These are phyloP conservation scores for Strix occidentalis DNA, from an alignment of 2,797 vertebrate genomes.

Conservation along the genomic window DNA sequence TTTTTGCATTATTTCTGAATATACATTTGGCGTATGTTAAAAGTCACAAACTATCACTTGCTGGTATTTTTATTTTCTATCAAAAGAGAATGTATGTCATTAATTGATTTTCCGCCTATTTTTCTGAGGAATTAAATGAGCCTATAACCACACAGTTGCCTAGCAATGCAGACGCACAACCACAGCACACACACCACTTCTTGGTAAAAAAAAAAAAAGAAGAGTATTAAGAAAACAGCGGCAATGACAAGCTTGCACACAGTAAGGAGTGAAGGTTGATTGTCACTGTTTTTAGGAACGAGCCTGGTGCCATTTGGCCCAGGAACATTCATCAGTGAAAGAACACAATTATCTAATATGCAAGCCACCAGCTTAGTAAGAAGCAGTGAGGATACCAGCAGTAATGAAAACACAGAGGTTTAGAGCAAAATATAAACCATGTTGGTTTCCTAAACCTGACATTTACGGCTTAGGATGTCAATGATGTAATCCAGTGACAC, in stretches of 20 bases:
- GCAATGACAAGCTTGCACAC: neutral
- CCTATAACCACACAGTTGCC: neutral
- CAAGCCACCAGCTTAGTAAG: neutral
- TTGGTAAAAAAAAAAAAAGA: neutral
- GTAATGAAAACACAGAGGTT: neutral
- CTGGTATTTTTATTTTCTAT: neutral
- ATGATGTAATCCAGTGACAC: neutral
- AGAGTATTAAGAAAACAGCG: neutral
- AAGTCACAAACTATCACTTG: neutral
- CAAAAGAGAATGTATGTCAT: neutral
- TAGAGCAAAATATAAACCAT: neutral
- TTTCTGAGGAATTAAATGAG: neutral
- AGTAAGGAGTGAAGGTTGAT: neutral
- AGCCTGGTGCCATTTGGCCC: neutral
- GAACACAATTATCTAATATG: neutral
- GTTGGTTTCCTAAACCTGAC: neutral
- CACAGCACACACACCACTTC: neutral
- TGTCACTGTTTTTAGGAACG: neutral
- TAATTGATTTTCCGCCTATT: neutral
- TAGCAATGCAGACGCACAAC: slow-evolving; percentile 1
- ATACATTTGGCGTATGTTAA: neutral
- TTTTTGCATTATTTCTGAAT: neutral
- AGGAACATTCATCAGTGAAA: neutral
- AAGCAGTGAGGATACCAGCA: neutral
- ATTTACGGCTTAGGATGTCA: neutral